phyloP scores from a whole-genome alignment of 2,888 invertebrate species.

The Tenthredo livida region DNA sequence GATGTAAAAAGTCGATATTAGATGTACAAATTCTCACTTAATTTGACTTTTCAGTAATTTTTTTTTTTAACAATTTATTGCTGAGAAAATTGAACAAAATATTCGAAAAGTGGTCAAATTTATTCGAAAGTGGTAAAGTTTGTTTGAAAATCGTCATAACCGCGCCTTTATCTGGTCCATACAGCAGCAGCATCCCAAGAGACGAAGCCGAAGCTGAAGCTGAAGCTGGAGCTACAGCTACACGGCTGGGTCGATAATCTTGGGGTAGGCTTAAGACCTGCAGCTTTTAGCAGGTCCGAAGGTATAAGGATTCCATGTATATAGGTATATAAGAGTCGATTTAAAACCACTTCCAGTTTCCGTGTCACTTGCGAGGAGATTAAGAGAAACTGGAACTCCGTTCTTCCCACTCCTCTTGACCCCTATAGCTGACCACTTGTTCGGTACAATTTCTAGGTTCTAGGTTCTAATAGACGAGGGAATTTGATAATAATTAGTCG shows the following conservation, averaged over 20 bases:
- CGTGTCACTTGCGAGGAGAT: background rate
- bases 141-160: background rate
- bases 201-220: background rate
- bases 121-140: background rate
- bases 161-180: background rate
- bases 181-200: background rate
- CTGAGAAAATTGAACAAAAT: background rate
- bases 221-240: background rate
- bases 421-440: background rate
- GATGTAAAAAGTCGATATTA: background rate
- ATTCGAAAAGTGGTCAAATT: background rate
- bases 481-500: background rate
- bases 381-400: background rate
- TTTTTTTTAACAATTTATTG: background rate
- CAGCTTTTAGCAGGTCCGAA: conserved; percentile 1
- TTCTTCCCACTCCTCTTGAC: background rate
- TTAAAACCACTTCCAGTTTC: conserved; percentile 32
- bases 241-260: conserved; percentile 44
- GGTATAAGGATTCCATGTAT: background rate
- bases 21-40: background rate
- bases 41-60: background rate
- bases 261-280: conserved; percentile 50
- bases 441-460: background rate
- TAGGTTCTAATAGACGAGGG: background rate
- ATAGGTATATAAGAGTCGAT: conserved; percentile 24